Evolutionary conservation across 2,113 vertebrate species (phyloP).

Genomic region (Protobothrops mucrosquamatus): DNA sequence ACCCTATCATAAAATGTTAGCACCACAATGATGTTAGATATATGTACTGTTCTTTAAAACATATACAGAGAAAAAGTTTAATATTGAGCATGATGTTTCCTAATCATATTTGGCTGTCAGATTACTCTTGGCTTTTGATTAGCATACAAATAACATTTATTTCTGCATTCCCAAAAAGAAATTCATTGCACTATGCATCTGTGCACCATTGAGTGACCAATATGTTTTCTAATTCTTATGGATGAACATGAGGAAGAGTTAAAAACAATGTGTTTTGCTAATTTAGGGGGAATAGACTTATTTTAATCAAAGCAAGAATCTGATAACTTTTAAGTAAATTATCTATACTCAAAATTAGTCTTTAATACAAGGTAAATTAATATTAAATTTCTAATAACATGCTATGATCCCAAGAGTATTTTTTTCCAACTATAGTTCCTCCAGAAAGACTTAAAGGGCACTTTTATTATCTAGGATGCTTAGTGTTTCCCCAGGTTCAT

Average conservation of each 20-base stretch:
- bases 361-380: background rate
- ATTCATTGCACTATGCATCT: background rate
- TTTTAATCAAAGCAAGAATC: background rate
- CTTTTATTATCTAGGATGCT: background rate
- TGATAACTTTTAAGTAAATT: background rate
- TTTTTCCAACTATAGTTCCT: background rate
- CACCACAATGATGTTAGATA: background rate
- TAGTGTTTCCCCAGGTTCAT: background rate
- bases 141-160: background rate
- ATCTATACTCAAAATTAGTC: background rate
- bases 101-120: background rate
- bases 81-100: background rate
- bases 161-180: background rate
- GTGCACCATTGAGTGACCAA: background rate
- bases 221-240: background rate
- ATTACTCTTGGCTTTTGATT: background rate
- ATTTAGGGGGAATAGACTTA: background rate
- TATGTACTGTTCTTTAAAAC: background rate
- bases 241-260: background rate
- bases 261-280: background rate
- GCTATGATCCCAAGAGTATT: no score
- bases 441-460: background rate
- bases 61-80: background rate
- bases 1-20: background rate
- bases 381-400: background rate